Conservation (phyloP, 1,140 invertebrate species). For the Asobara japonica region DNA sequence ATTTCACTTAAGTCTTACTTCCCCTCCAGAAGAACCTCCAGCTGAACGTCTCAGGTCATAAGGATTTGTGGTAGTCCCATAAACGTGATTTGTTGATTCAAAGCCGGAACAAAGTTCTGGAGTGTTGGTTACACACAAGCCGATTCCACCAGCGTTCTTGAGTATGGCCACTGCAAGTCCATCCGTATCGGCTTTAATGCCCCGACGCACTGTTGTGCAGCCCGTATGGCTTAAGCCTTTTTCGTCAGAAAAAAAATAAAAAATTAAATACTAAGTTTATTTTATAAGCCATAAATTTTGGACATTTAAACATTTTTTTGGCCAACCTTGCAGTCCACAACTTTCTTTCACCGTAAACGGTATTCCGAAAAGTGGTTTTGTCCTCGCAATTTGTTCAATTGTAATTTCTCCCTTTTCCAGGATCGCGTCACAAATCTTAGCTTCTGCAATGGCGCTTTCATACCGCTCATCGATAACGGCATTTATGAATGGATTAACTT, state of each 20-base stretch:
- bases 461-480: slow-evolving; percentile 80
- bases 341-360: slow-evolving; percentile 83
- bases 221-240: slow-evolving; percentile 74
- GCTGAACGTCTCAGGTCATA: slow-evolving; percentile 73
- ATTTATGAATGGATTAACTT: slow-evolving; percentile 79
- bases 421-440: slow-evolving; percentile 70
- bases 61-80: slow-evolving; percentile 82
- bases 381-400: slow-evolving; percentile 58
- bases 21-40: slow-evolving; percentile 83
- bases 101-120: slow-evolving; percentile 81
- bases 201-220: slow-evolving; percentile 70
- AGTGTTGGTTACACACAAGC: slow-evolving; percentile 81
- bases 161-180: slow-evolving; percentile 71
- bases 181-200: slow-evolving; percentile 70
- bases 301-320: neutral
- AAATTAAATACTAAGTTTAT: neutral
- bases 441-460: slow-evolving; percentile 75
- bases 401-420: slow-evolving; percentile 57
- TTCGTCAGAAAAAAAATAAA: neutral
- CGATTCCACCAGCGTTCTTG: slow-evolving; percentile 78
- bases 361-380: slow-evolving; percentile 79
- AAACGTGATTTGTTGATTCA: slow-evolving; percentile 76
- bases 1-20: slow-evolving; percentile 63
- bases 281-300: neutral
- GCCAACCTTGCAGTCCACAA: slow-evolving; percentile 73